Percentiles rank a stretch among this genome's conserved stretches.
phyloP scores from a whole-genome alignment of 2,797 vertebrate genomes.

The Paratrypauchen microcephalus region DNA sequence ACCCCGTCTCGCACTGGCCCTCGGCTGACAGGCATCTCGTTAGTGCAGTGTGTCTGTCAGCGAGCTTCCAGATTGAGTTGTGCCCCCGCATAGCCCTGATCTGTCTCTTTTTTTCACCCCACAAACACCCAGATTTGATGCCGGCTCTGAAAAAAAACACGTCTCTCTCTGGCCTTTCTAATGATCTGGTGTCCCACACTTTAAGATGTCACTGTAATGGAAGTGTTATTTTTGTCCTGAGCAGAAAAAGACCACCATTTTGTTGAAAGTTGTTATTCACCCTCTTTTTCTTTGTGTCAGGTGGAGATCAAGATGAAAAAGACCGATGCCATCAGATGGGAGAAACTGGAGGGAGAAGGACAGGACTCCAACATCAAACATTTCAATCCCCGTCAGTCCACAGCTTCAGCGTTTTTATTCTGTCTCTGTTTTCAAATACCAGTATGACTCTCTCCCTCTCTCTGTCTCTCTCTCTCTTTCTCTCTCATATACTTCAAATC shows the following conservation, averaged over 20 bases:
- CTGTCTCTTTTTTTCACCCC: constrained; percentile 33
- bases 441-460: background rate
- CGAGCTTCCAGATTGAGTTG: constrained; percentile 73
- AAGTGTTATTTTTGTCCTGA: constrained; percentile 60
- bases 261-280: constrained; percentile 42
- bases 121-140: constrained; percentile 32
- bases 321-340: constrained; percentile 86
- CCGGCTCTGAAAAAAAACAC: constrained; percentile 33
- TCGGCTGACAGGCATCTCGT: constrained; percentile 78
- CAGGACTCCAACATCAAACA: constrained; percentile 74
- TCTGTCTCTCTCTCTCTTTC: too few relatives aligned
- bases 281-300: constrained; percentile 64
- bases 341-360: constrained; percentile 79
- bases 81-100: constrained; percentile 71
- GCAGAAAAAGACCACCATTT: constrained; percentile 39
- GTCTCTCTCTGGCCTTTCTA: constrained; percentile 55
- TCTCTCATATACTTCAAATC: too few relatives aligned
- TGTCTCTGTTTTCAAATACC: constrained; percentile 22
- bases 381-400: constrained; percentile 74
- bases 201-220: constrained; percentile 53
- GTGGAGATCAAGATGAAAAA: constrained; percentile 99
- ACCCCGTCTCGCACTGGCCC: constrained; percentile 60
- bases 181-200: constrained; percentile 63
- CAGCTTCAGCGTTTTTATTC: constrained; percentile 38
- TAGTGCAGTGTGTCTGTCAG: constrained; percentile 76